Percentiles rank a stretch among this genome's conserved stretches.
These are phyloP conservation scores for Emmelina monodactyla DNA, from an alignment of 2,888 invertebrate genomes.

Conservation along the genomic window DNA sequence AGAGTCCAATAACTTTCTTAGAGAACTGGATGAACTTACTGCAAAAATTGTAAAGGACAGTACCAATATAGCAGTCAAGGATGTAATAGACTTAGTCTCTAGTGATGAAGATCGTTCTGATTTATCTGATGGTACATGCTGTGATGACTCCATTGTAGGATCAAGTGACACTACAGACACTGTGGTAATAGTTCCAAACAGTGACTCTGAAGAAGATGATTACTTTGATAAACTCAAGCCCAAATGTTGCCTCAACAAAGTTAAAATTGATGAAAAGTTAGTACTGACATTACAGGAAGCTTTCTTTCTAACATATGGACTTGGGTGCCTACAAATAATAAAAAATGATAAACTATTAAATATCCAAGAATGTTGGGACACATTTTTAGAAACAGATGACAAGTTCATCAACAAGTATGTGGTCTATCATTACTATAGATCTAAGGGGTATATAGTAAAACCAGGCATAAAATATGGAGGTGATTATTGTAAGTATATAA, in stretches of 20 bases:
- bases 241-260: slow-evolving; percentile 65
- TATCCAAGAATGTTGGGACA: slow-evolving; percentile 62
- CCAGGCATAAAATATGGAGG: slow-evolving; percentile 90
- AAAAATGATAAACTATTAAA: slow-evolving; percentile 58
- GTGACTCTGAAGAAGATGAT: slow-evolving; percentile 70
- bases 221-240: slow-evolving; percentile 69
- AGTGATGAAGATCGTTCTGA: slow-evolving; percentile 41
- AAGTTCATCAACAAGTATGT: slow-evolving; percentile 75
- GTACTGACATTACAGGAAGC: slow-evolving; percentile 79
- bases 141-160: slow-evolving; percentile 18
- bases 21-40: slow-evolving; percentile 33
- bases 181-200: slow-evolving; percentile 70
- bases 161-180: neutral
- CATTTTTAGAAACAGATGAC: slow-evolving; percentile 64
- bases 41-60: slow-evolving; percentile 33
- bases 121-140: slow-evolving; percentile 19
- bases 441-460: slow-evolving; percentile 92
- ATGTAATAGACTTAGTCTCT: slow-evolving; percentile 54
- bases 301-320: slow-evolving; percentile 73
- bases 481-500: slow-evolving; percentile 75
- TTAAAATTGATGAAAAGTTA: slow-evolving; percentile 68
- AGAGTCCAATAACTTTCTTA: slow-evolving; percentile 30
- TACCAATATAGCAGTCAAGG: slow-evolving; percentile 26
- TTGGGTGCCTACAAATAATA: slow-evolving; percentile 72
- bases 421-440: slow-evolving; percentile 83